These are phyloP conservation scores for Huso huso DNA, from an alignment of 2,797 vertebrate species.

Conservation along the genomic window DNA sequence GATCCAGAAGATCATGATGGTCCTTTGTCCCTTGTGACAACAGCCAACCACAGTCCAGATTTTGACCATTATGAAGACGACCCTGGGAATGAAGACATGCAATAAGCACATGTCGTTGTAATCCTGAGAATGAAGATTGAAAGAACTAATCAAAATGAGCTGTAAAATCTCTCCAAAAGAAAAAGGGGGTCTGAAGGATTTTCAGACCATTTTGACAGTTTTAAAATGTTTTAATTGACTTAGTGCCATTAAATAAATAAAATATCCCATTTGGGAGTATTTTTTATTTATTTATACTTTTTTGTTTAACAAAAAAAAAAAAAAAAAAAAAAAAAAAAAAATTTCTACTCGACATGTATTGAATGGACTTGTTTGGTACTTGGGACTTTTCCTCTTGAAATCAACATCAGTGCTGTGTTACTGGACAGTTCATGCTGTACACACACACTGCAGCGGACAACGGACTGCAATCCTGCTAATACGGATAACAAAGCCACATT, in stretches of 20 bases:
- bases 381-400: slow-evolving; percentile 66
- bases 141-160: slow-evolving; percentile 62
- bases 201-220: slow-evolving; percentile 80
- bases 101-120: slow-evolving; percentile 69
- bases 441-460: slow-evolving; percentile 61
- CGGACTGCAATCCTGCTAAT: slow-evolving; percentile 67
- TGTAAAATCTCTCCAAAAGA: slow-evolving; percentile 62
- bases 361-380: slow-evolving; percentile 92
- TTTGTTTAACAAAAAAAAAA: slow-evolving; percentile 65
- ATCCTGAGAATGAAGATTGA: slow-evolving; percentile 57
- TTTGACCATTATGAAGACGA: slow-evolving; percentile 96
- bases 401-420: slow-evolving; percentile 65
- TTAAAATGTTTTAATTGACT: slow-evolving; percentile 78
- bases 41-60: slow-evolving; percentile 96
- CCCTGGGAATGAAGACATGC: slow-evolving; percentile 91
- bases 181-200: slow-evolving; percentile 69
- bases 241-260: slow-evolving; percentile 86
- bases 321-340: slow-evolving; percentile 41
- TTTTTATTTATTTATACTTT: slow-evolving; percentile 91
- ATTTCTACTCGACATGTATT: slow-evolving; percentile 86
- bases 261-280: slow-evolving; percentile 77
- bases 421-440: slow-evolving; percentile 63
- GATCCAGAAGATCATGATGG: slow-evolving; percentile 95
- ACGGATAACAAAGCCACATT: slow-evolving; percentile 57
- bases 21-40: slow-evolving; percentile 93